phyloP scores from a whole-genome alignment of 2,797 vertebrate species.

The Paguma larvata region DNA sequence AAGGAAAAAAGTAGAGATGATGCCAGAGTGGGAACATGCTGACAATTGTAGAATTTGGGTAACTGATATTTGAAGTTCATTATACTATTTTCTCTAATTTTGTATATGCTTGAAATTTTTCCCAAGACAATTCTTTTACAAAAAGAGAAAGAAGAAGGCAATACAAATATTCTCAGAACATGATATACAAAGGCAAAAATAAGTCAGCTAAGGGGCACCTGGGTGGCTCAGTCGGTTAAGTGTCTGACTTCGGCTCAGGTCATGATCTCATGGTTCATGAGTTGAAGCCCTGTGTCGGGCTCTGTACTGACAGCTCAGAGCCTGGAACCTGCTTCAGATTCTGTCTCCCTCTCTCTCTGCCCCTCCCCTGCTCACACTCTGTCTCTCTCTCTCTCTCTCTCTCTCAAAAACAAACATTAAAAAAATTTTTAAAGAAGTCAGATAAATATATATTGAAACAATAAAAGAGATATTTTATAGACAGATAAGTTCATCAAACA shows the following conservation, averaged over 20 bases:
- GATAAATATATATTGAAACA: constrained; percentile 50
- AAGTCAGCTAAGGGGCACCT: background rate
- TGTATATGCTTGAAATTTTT: constrained; percentile 19
- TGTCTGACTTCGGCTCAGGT: no score
- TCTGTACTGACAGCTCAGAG: no score
- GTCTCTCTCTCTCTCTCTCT: no score
- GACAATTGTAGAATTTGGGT: background rate
- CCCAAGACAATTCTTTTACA: background rate
- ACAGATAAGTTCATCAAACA: background rate
- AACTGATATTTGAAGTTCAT: constrained; percentile 40
- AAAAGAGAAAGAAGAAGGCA: background rate
- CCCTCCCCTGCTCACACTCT: no score
- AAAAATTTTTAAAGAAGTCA: background rate
- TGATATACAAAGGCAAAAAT: constrained; percentile 23
- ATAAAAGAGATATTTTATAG: constrained; percentile 1
- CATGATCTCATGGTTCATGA: no score
- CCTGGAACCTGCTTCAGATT: no score
- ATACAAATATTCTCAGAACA: background rate
- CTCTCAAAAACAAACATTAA: no score
- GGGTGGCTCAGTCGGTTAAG: no score
- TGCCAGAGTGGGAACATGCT: background rate
- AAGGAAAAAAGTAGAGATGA: background rate
- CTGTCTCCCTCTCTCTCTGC: no score
- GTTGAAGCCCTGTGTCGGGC: no score
- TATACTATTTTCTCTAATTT: background rate